Base-by-base conservation (phyloP, 2,888 invertebrate genomes). In the Dasysyrphus tricinctus region DNA sequence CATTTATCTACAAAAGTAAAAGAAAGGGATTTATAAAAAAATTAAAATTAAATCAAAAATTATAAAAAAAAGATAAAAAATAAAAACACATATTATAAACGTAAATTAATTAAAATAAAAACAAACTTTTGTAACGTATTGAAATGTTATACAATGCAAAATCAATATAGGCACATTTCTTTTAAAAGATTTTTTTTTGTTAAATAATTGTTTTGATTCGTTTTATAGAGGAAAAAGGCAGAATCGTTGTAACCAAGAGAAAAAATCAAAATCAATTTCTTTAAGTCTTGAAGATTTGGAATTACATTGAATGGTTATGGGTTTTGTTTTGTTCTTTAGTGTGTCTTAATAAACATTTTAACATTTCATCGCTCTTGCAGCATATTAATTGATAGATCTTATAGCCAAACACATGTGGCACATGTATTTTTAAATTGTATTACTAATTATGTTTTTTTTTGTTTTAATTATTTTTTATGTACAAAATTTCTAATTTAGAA, bases 401-500 rank as follows among this genome's bases (percentile, higher is more conserved):
- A 47, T 67, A 76, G 80, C 80, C 84, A 76, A 79, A 44, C 75
- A 67, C 65, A 73, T 49, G 76, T 76, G 84, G 80, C 72, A 39
- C 57, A 44, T 72, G 39, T 54, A 32, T 75, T 51, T 49, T 70
- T 63, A 54, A 70, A 44, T 80, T 29, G 56, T 70, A 37, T 78
- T 47, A 67, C 39, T 59, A 59, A 39, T 63, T 63, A 39, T 74
- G 24, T 76, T 81, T 65, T 42, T 44, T 47, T 54, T 61, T 42
- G 19, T 65, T 47, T 47, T 24, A 24, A 24, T 75, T 76, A 56
- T 32, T 54, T 77, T 76, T 73, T 85, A 80, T 85, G 67, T 85
- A 85, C 85, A 85, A 80, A 80, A 80, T 81, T 74, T 85, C 70
- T 80, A 85, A 85, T 85, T 81, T 74, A 80, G 80, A 80, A 80